These are phyloP conservation scores for Dicentrarchus labrax DNA, from an alignment of 2,113 vertebrate genomes.

Conservation along the genomic window DNA sequence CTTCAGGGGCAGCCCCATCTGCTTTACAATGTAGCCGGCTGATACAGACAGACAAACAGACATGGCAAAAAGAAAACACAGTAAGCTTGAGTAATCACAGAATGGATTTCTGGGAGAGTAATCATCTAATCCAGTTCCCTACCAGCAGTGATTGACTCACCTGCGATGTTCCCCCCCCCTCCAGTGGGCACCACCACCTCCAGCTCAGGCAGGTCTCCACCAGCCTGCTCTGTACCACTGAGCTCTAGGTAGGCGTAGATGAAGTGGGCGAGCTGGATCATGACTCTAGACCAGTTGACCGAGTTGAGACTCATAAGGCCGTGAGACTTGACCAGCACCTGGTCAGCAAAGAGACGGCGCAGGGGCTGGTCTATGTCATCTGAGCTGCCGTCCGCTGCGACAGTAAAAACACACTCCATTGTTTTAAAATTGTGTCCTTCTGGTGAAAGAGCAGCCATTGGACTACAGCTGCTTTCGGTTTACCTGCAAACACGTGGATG, in stretches of 20 bases:
- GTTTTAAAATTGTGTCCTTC: neutral
- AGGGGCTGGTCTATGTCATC: slow-evolving; percentile 91
- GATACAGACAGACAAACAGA: slow-evolving; percentile 18
- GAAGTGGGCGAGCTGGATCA: slow-evolving; percentile 92
- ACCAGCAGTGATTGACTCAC: slow-evolving; percentile 47
- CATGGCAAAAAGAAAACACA: neutral
- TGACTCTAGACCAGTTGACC: slow-evolving; percentile 92
- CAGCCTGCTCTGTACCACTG: slow-evolving; percentile 84
- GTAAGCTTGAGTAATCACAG: too few species aligned
- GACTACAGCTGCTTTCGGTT: neutral
- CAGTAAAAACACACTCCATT: neutral
- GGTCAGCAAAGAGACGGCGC: slow-evolving; percentile 88
- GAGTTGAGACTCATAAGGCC: slow-evolving; percentile 94
- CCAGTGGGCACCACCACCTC: slow-evolving; percentile 95
- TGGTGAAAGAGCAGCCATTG: neutral
- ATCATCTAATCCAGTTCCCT: neutral
- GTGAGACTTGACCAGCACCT: slow-evolving; percentile 83
- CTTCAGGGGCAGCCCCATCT: slow-evolving; percentile 84
- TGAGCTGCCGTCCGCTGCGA: slow-evolving; percentile 90
- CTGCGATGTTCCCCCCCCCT: slow-evolving; percentile 92
- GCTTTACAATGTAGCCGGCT: slow-evolving; percentile 70
- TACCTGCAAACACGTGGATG: slow-evolving; percentile 91
- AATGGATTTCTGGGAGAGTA: neutral
- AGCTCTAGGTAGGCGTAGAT: slow-evolving; percentile 93
- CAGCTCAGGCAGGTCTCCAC: slow-evolving; percentile 78